phyloP scores from a whole-genome alignment of 1,140 invertebrate species.

The Centruroides sculpturatus region DNA sequence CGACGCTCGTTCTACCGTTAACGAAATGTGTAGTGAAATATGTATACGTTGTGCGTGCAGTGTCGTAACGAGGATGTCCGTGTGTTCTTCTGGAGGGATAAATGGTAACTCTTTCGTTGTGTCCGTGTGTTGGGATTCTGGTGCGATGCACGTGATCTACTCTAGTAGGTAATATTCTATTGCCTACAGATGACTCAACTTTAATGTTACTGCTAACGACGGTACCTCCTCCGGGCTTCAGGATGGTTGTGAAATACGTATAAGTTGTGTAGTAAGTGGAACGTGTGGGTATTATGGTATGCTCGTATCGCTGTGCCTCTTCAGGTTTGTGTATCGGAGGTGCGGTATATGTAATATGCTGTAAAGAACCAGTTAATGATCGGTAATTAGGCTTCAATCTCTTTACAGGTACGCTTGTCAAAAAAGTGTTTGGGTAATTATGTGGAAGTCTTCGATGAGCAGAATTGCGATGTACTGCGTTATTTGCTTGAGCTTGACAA shows the following conservation, averaged over 20 bases:
- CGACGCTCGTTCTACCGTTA: conserved; percentile 59
- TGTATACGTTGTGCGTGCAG: conserved; percentile 12
- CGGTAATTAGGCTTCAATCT: too few relatives aligned
- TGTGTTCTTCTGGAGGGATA: too few relatives aligned
- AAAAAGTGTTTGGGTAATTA: too few relatives aligned
- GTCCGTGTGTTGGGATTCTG: neutral
- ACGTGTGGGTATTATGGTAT: conserved; percentile 1
- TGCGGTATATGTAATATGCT: too few relatives aligned
- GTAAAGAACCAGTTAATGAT: too few relatives aligned
- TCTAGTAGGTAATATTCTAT: neutral
- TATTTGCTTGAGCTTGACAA: too few relatives aligned
- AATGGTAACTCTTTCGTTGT: neutral
- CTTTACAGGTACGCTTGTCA: too few relatives aligned
- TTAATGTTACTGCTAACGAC: conserved; percentile 3
- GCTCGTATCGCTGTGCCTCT: neutral
- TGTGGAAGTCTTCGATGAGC: too few relatives aligned
- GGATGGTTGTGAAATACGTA: conserved; percentile 65
- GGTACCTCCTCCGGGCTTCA: conserved; percentile 23
- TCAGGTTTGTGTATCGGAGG: neutral
- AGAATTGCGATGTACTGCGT: too few relatives aligned
- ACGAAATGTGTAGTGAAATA: conserved; percentile 47
- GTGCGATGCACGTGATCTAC: neutral
- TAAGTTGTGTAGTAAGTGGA: conserved; percentile 64
- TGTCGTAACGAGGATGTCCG: neutral
- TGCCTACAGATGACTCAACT: conserved; percentile 2